Evolutionary conservation across 2,888 invertebrate genomes (phyloP), one percentile per base, ranked within the genome.

Genomic region (Dichetophora obliterata): DNA sequence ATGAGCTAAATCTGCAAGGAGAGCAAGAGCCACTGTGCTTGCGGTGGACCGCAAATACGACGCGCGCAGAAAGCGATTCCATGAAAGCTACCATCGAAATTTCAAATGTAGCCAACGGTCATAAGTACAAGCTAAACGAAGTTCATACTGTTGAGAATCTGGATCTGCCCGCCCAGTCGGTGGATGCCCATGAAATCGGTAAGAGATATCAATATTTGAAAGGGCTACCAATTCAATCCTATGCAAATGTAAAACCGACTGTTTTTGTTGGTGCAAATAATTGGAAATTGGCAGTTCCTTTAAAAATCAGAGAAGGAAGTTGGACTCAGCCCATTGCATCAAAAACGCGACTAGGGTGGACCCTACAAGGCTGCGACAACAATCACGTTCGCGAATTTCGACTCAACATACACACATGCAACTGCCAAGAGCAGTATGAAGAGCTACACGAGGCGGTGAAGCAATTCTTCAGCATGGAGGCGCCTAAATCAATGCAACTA

Each of bases 361-460:
- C 76, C 31, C 14, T 74, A 50, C 24, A 59, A 27, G 59, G 59
- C 14, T 24, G 24, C 19, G 27, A 14, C 24, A 24, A 14, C 6
- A 27, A 59, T 24, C 27, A 27, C 22, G 19, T 22, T 14, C 22
- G 27, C 22, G 22, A 59, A 59, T 59, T 59, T 59, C 5, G 59
- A 59, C 59, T 59, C 24, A 77, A 77, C 52, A 14, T 76, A 1
- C 72, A 76, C 22, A 19, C 27, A 1, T 80, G 80, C 9, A 75
- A 78, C 9, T 78, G 78, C 8, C 74, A 66, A 54, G 37, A 57
- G 59, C 37, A 61, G 16, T 74, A 76, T 11, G 66, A 73, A 2
- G 70, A 77, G 24, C 70, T 79, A 6, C 74, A 78, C n/a, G 74
- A 79, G n/a, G 59, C 52, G 14, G 78, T 79, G 16, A 78, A 69